These are phyloP conservation scores for Brenthis daphne DNA, from an alignment of 2,888 invertebrate genomes.

Conservation along the genomic window DNA sequence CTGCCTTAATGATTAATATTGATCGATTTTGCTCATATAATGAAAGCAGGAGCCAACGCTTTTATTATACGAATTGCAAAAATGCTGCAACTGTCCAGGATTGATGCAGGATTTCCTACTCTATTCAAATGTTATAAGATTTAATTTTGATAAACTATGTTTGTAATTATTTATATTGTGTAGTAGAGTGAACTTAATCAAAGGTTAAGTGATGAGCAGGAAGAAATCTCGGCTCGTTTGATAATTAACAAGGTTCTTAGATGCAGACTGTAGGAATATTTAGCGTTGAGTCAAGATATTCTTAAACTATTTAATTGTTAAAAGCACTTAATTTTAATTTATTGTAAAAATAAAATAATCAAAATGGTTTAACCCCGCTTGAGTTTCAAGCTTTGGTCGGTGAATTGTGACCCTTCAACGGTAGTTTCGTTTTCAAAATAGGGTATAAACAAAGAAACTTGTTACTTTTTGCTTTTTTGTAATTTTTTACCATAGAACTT, in stretches of 20 bases:
- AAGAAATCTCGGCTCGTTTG: conserved; percentile 49
- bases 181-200: conserved; percentile 42
- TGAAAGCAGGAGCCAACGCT: conserved; percentile 25
- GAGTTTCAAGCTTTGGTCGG: too few species aligned
- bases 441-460: too few species aligned
- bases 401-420: too few species aligned
- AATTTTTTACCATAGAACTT: too few species aligned
- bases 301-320: too few species aligned
- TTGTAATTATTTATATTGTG: conserved; percentile 3
- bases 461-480: too few species aligned
- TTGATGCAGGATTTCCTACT: conserved; percentile 1
- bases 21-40: conserved; percentile 31
- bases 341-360: too few species aligned
- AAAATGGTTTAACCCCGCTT: too few species aligned
- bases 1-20: conserved; percentile 30
- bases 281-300: neutral
- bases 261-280: neutral
- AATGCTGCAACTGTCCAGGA: conserved; percentile 11
- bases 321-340: too few species aligned
- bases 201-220: conserved; percentile 53
- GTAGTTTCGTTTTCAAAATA: too few species aligned
- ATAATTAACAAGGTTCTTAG: conserved; percentile 11
- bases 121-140: neutral
- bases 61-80: conserved; percentile 23
- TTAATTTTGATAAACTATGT: neutral